Evolutionary conservation across 2,797 vertebrate species (phyloP).

Genomic region (Euphonia xanthogaster): DNA sequence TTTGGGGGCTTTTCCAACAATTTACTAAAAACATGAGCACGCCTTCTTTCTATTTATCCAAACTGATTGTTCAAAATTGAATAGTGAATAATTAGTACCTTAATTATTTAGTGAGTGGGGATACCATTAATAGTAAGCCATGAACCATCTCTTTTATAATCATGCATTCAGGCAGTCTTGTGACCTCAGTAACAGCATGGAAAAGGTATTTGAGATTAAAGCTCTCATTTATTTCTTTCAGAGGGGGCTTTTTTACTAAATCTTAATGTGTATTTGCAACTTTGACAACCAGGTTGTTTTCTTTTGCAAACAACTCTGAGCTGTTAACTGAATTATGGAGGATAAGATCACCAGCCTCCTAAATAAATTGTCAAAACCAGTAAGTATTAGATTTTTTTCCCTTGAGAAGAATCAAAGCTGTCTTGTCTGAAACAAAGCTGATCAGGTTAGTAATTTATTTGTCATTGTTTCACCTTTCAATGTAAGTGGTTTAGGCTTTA

Average conservation of each 20-base stretch:
- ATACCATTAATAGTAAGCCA: background rate
- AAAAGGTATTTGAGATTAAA: background rate
- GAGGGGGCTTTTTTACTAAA: background rate
- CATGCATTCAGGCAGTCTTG: background rate
- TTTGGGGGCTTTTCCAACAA: background rate
- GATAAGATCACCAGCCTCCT: background rate
- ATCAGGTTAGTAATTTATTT: background rate
- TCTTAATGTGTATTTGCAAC: background rate
- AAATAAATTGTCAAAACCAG: background rate
- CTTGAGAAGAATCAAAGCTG: background rate
- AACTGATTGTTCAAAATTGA: background rate
- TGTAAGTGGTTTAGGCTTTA: background rate
- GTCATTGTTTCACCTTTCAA: background rate
- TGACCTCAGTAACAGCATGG: background rate
- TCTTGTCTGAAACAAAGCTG: background rate
- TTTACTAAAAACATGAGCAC: background rate
- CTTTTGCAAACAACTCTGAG: background rate
- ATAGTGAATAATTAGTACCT: background rate
- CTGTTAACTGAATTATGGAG: background rate
- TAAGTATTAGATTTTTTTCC: background rate
- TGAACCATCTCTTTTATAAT: background rate
- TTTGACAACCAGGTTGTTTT: background rate
- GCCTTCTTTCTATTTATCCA: background rate
- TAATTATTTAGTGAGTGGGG: background rate
- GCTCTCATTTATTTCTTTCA: background rate